Percentiles rank a stretch among this genome's conserved stretches.
Conservation (phyloP, 2,113 vertebrate genomes). For the Ariopsis seemanni region DNA sequence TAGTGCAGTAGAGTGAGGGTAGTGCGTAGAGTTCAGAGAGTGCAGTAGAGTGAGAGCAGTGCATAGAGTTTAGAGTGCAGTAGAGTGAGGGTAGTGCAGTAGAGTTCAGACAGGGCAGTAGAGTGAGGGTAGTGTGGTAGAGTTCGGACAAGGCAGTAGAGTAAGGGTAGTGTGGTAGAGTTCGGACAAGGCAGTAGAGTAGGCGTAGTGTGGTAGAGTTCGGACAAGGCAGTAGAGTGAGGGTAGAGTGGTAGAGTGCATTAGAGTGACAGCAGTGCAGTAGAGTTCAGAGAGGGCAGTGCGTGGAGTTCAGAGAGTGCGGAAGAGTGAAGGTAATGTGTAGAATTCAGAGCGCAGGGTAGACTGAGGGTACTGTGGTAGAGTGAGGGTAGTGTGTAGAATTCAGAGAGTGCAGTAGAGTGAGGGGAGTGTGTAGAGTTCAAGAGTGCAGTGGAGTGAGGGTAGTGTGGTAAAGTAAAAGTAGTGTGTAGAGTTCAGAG, state of each 20-base stretch:
- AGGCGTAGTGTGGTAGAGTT: neutral
- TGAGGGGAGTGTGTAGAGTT: too few species aligned
- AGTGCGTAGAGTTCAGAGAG: neutral
- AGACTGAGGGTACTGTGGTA: neutral
- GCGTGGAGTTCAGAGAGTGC: too few species aligned
- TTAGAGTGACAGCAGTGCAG: too few species aligned
- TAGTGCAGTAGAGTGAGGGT: neutral
- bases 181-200: neutral
- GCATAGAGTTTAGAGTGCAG: neutral
- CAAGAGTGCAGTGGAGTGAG: too few species aligned
- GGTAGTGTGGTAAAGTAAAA: too few species aligned
- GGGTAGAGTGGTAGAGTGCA: too few species aligned
- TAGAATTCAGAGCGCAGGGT: neutral
- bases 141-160: neutral
- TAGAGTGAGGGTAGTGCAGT: neutral
- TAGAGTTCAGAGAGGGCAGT: too few species aligned
- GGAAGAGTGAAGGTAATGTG: too few species aligned
- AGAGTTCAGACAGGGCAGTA: neutral
- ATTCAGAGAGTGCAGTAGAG: too few species aligned
- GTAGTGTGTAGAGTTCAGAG: too few species aligned
- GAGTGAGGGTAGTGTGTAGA: neutral
- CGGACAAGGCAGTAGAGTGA: too few species aligned
- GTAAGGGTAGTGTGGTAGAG: neutral
- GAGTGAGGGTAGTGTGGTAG: neutral
- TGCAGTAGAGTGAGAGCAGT: too few species aligned